phyloP scores from a whole-genome alignment of 2,113 vertebrate genomes.

The Nothocercus nigrocapillus region DNA sequence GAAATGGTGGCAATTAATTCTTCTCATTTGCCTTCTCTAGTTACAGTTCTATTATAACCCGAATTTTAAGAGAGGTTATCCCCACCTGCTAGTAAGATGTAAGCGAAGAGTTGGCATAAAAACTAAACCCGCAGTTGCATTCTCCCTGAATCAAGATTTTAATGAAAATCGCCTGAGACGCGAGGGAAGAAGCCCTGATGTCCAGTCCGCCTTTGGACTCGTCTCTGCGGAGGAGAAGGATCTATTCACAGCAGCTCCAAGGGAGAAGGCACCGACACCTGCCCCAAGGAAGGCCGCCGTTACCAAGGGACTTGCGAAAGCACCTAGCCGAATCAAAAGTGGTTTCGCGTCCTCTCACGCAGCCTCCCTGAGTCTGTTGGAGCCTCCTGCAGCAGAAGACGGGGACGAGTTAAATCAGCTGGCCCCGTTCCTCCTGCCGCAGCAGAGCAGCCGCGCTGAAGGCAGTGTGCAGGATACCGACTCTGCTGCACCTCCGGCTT shows the following conservation, averaged over 20 bases:
- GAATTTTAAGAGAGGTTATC: slow-evolving; percentile 30
- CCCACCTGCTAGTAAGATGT: background rate
- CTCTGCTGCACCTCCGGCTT: background rate
- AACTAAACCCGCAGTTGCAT: background rate
- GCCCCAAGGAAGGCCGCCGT: background rate
- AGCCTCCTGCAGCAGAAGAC: background rate
- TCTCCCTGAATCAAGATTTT: background rate
- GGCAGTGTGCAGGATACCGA: background rate
- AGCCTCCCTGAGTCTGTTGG: background rate
- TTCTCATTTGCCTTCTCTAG: background rate
- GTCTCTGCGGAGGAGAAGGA: background rate
- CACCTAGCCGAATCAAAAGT: background rate
- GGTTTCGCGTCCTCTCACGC: background rate
- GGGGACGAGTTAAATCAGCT: background rate
- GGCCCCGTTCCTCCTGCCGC: background rate
- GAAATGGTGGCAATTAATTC: background rate
- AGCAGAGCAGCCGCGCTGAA: background rate
- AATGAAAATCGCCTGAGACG: background rate
- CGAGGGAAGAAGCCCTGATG: background rate
- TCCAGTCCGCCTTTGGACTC: background rate
- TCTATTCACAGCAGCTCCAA: background rate
- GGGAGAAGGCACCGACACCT: background rate
- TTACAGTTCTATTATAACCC: slow-evolving; percentile 19
- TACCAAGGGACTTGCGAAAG: background rate
- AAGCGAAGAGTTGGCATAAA: slow-evolving; percentile 17